A percentile compares a stretch with the other conserved stretches of the same genome.
These are phyloP conservation scores for Synchiropus splendidus DNA, from an alignment of 2,113 vertebrate genomes.

Conservation along the genomic window DNA sequence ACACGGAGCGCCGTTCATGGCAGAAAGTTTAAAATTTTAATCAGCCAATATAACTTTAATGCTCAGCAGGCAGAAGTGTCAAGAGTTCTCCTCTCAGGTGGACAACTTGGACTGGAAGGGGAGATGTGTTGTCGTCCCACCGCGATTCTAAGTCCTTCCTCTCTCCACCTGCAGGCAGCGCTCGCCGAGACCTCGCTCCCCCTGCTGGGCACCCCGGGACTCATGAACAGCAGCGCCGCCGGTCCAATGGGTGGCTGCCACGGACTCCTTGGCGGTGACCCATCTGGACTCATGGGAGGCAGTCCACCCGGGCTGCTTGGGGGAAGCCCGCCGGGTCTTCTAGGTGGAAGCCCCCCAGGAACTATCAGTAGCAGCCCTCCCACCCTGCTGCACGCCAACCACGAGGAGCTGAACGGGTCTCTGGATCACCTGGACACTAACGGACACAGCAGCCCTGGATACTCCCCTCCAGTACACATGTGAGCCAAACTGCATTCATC, in stretches of 20 bases:
- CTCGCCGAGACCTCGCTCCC: slow-evolving; percentile 97
- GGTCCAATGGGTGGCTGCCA: slow-evolving; percentile 83
- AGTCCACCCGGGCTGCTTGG: slow-evolving; percentile 80
- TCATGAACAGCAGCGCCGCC: slow-evolving; percentile 87
- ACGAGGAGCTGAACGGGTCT: slow-evolving; percentile 91
- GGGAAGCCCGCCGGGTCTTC: slow-evolving; percentile 80
- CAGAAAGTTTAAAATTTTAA: slow-evolving; percentile 96
- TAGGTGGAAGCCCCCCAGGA: slow-evolving; percentile 84
- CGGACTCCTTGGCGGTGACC: slow-evolving; percentile 87
- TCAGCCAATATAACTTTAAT: slow-evolving; percentile 98
- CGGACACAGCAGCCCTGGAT: slow-evolving; percentile 91
- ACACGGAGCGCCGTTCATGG: slow-evolving; percentile 85
- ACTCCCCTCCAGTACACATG: slow-evolving; percentile 93
- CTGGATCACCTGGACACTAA: slow-evolving; percentile 97
- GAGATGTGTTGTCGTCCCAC: too few relatives aligned
- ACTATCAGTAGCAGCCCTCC: slow-evolving; percentile 85
- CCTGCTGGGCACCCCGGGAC: slow-evolving; percentile 84
- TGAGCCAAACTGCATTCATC: slow-evolving; percentile 55
- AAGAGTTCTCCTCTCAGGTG: slow-evolving; percentile 81
- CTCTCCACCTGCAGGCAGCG: slow-evolving; percentile 73
- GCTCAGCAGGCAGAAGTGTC: slow-evolving; percentile 86
- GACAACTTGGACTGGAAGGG: slow-evolving; percentile 44
- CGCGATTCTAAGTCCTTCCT: too few relatives aligned
- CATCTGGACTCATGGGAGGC: slow-evolving; percentile 82
- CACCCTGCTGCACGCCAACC: slow-evolving; percentile 80